A percentile compares a stretch with the other conserved stretches of the same genome.
phyloP scores from a whole-genome alignment of 2,113 vertebrate species.

The Psephotus haematonotus region DNA sequence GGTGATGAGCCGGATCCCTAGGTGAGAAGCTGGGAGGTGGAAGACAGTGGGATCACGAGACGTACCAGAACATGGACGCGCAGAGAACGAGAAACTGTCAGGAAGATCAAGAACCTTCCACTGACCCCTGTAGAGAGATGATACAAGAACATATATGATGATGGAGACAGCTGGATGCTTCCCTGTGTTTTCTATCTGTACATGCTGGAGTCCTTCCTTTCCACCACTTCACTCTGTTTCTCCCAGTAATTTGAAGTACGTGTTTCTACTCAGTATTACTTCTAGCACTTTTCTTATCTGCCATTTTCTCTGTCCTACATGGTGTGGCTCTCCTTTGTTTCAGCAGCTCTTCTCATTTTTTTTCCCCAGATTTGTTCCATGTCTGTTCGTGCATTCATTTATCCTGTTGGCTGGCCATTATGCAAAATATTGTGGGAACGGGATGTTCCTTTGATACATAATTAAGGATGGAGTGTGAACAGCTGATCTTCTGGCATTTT shows the following conservation, averaged over 20 bases:
- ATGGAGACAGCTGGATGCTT: not conserved
- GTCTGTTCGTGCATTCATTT: slow-evolving; percentile 35
- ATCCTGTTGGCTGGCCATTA: not conserved
- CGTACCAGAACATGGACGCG: not conserved
- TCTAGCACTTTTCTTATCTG: not conserved
- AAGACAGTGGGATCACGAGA: not conserved
- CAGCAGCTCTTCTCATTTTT: not conserved
- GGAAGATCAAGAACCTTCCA: not conserved
- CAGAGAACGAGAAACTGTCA: not conserved
- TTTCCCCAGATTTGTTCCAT: not conserved
- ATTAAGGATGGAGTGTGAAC: slow-evolving; percentile 5
- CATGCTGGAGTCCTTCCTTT: not conserved
- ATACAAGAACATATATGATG: not conserved
- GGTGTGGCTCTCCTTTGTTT: not conserved
- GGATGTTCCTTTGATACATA: slow-evolving; percentile 32
- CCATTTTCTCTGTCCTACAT: not conserved
- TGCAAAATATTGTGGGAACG: slow-evolving; percentile 47
- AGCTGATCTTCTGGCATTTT: slow-evolving; percentile 38
- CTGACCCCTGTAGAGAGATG: not conserved
- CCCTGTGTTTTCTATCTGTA: not conserved
- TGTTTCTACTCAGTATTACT: not conserved
- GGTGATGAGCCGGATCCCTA: not conserved
- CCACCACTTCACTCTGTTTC: not conserved
- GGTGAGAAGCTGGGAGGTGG: not conserved
- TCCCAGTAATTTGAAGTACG: not conserved